Conservation (phyloP, 2,888 invertebrate species). For the Dioctria rufipes region DNA sequence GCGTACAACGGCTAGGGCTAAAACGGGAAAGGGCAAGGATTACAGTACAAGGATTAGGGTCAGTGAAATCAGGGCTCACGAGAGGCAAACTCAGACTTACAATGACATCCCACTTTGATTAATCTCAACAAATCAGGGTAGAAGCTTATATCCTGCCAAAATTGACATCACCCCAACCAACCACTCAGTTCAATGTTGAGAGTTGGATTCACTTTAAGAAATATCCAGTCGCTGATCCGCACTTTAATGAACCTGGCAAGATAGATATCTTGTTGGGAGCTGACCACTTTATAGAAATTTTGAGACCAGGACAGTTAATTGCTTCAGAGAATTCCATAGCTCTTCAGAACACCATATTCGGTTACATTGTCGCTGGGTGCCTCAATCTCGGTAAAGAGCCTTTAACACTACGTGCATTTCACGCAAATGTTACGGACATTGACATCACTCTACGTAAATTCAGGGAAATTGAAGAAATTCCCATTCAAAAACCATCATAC, state of each 20-base stretch:
- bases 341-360: neutral
- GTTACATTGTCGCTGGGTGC: neutral
- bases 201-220: neutral
- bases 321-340: neutral
- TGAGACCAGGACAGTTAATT: neutral
- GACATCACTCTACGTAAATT: neutral
- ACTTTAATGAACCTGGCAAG: neutral
- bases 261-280: neutral
- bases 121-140: neutral
- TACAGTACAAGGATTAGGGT: neutral
- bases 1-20: too few relatives aligned
- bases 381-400: neutral
- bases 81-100: too few relatives aligned
- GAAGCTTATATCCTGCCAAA: neutral
- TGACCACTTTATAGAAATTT: neutral
- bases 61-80: too few relatives aligned
- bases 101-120: neutral
- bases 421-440: neutral
- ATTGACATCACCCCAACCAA: neutral
- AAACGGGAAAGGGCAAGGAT: too few relatives aligned
- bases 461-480: neutral
- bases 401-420: neutral
- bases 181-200: neutral
- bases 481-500: neutral
- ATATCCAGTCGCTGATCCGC: neutral